phyloP scores from a whole-genome alignment of 2,113 vertebrate genomes.

The Elanus axillaris region DNA sequence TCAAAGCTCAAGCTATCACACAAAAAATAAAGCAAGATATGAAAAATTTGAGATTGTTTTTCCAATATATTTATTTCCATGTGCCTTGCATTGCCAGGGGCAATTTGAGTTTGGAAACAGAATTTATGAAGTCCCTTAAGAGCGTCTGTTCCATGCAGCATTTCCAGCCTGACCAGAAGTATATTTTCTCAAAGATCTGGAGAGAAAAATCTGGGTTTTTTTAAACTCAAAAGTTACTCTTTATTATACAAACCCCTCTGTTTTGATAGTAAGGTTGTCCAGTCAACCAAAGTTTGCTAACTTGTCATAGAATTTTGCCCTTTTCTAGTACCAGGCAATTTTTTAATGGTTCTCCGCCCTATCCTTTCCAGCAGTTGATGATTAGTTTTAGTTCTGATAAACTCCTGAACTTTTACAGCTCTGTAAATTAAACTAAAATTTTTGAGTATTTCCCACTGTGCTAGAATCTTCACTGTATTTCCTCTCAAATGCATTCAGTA shows the following conservation, averaged over 20 bases:
- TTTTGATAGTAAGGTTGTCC: background rate
- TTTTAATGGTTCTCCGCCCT: background rate
- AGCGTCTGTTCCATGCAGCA: background rate
- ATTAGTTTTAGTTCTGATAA: background rate
- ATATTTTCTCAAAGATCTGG: background rate
- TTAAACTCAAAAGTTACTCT: background rate
- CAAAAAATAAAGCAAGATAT: background rate
- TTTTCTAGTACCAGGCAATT: background rate
- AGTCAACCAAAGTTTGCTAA: background rate
- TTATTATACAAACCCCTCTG: background rate
- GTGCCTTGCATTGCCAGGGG: background rate
- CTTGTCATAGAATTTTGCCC: background rate
- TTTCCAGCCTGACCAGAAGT: background rate
- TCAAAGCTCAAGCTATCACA: background rate
- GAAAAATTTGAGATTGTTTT: background rate
- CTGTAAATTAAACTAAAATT: background rate
- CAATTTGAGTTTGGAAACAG: background rate
- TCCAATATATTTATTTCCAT: background rate
- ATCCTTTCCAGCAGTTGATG: background rate
- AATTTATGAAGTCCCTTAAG: background rate
- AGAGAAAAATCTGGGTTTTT: background rate
- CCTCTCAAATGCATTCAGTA: background rate
- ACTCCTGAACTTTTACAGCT: background rate
- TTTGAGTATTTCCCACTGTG: background rate
- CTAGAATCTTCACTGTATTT: background rate